Evolutionary conservation across 2,797 vertebrate species (phyloP), one percentile per base, ranked within the genome.

Genomic region (Denticeps clupeoides): DNA sequence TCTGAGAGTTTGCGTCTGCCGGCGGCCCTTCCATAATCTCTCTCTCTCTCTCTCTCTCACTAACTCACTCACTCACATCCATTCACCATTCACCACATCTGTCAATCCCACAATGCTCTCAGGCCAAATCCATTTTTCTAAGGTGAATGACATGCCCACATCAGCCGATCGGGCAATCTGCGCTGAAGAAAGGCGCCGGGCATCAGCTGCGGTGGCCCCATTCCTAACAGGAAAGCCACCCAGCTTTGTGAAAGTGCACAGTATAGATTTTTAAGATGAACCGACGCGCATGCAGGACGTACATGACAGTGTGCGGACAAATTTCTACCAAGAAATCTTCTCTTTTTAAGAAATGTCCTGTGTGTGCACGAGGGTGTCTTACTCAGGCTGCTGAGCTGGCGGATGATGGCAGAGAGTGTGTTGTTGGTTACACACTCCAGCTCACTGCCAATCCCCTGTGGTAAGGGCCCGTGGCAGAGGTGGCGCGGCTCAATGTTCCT

Each of bases 341-440:
- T n/a, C n/a, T n/a, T n/a, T n/a, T n/a, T n/a, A n/a, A n/a, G n/a
- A n/a, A n/a, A n/a, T n/a, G n/a, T n/a, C n/a, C n/a, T n/a, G 18
- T 35, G 27, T 29, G 22, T 24, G 32, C 23, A 46, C 47, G 45
- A 37, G 18, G 41, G 22, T 23, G 27, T 56, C 87, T 81, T 82
- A 93, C 90, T 93, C 62, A 93, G 82, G 53, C 87, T 88, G 50
- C 90, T 89, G 69, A 93, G 84, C 68, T 94, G 90, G 24, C 84
- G 89, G 70, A 94, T 93, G 69, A 94, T 87, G 69, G 87, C 75
- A 0, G 90, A 91, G 54, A 94, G 73, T 0, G 87, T 89, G 74
- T 87, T 91, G 78, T 94, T 94, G 68, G 86, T 91, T 52, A 94
- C 90, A 66, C 89, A 93, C 55, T 94, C 89, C 80, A 94, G 74